Evolutionary conservation across 23 tunicate genomes (phyloP).

Genomic region (Corella eumyota): DNA sequence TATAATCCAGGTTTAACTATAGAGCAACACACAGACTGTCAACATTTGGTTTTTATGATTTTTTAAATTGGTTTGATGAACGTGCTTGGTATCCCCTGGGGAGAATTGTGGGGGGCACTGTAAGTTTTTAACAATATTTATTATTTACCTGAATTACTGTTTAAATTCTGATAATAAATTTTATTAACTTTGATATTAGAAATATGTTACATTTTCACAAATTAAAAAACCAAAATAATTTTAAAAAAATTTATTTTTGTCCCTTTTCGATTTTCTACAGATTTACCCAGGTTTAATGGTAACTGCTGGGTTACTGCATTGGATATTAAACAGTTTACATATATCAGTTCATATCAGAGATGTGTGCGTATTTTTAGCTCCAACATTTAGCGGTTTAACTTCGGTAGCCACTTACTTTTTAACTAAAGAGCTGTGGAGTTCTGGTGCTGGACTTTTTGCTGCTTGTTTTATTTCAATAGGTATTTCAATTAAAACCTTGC

Average conservation of each 20-base stretch:
- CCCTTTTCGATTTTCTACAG: conserved; percentile 22
- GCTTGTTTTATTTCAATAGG: conserved; percentile 97
- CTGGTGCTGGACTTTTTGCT: conserved; percentile 97
- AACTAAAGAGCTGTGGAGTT: conserved; percentile 83
- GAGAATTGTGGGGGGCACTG: conserved; percentile 99
- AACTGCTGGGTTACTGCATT: conserved; percentile 90
- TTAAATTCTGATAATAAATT: not conserved
- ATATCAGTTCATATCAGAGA: conserved; percentile 93
- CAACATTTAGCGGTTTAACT: conserved; percentile 91
- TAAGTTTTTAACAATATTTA: conserved; percentile 19
- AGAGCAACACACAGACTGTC: conserved; percentile 91
- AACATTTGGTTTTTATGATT: conserved; percentile 93
- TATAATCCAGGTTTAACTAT: conserved; percentile 79
- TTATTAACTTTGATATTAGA: not conserved
- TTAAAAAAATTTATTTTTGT: too few species aligned
- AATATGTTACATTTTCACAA: too few species aligned
- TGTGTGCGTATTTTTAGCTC: conserved; percentile 98
- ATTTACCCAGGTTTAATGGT: conserved; percentile 99
- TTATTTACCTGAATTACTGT: not conserved
- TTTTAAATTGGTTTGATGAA: conserved; percentile 99
- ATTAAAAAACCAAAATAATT: too few species aligned
- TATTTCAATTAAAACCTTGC: conserved; percentile 3
- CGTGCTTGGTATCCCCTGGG: conserved; percentile 99
- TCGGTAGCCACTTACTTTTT: conserved; percentile 83
- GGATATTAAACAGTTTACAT: conserved; percentile 71